These are phyloP conservation scores for Typhlomys cinereus DNA, from an alignment of 2,113 vertebrate genomes.

Conservation along the genomic window DNA sequence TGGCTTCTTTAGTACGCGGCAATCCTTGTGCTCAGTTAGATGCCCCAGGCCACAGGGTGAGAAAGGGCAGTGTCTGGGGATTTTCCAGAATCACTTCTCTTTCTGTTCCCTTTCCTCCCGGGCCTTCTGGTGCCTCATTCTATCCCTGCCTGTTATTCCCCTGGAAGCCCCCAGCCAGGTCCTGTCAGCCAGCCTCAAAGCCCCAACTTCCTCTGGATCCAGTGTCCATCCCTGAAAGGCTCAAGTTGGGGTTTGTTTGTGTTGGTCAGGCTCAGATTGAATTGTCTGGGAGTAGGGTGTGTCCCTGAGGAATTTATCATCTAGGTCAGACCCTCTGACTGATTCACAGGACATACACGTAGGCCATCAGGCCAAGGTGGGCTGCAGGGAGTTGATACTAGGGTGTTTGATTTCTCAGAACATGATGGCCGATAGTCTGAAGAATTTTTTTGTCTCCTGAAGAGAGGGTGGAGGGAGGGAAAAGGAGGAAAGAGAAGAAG, in stretches of 20 bases:
- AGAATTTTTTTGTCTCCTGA: background rate
- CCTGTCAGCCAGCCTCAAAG: background rate
- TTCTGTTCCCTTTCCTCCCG: background rate
- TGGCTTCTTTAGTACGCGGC: background rate
- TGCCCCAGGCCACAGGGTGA: fast-evolving
- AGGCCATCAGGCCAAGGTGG: background rate
- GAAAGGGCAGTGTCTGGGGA: no score
- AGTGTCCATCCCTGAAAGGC: background rate
- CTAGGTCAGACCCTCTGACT: background rate
- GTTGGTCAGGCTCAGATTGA: background rate
- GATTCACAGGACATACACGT: background rate
- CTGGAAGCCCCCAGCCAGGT: background rate
- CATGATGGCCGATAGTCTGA: background rate
- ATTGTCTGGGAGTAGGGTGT: background rate
- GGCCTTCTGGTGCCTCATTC: no score
- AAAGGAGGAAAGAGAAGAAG: background rate
- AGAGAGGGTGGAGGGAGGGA: background rate
- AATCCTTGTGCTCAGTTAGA: background rate
- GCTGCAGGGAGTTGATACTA: background rate
- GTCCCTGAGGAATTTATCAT: background rate
- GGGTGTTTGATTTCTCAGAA: background rate
- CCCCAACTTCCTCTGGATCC: background rate
- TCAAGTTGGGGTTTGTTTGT: background rate
- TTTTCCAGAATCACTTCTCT: background rate
- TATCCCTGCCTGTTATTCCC: background rate